Percentiles rank a stretch among this genome's conserved stretches.
phyloP scores from a whole-genome alignment of 2,113 vertebrate species.

The Synodontis membranacea region DNA sequence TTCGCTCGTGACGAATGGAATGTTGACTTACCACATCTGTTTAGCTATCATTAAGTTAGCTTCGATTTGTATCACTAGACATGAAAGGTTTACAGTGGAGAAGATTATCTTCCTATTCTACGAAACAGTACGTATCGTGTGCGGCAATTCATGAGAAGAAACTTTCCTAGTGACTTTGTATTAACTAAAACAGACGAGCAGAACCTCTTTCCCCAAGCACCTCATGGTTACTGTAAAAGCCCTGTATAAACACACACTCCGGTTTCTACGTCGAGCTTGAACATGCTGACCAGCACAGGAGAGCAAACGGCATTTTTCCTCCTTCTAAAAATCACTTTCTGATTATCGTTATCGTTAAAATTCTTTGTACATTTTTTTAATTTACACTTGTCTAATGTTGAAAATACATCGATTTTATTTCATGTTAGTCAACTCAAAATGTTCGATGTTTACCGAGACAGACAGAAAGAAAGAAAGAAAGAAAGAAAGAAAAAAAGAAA shows the following conservation, averaged over 20 bases:
- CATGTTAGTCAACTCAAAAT: too few species aligned
- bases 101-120: background rate
- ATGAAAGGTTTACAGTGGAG: background rate
- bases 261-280: background rate
- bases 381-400: background rate
- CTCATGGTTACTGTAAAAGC: background rate
- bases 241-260: background rate
- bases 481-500: background rate
- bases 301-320: background rate
- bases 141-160: background rate
- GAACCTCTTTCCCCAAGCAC: background rate
- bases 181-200: background rate
- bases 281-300: background rate
- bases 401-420: too few species aligned
- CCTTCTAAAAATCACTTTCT: too few species aligned
- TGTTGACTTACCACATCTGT: background rate
- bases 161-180: background rate
- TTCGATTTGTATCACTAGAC: background rate
- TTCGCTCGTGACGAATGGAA: background rate
- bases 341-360: too few species aligned
- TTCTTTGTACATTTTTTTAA: background rate
- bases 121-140: background rate
- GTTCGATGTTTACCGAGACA: background rate
- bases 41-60: background rate
- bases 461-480: background rate